A percentile compares a stretch with the other conserved stretches of the same genome.
Conservation (phyloP, 2,113 vertebrate genomes). For the Syngnathoides biaculeatus region DNA sequence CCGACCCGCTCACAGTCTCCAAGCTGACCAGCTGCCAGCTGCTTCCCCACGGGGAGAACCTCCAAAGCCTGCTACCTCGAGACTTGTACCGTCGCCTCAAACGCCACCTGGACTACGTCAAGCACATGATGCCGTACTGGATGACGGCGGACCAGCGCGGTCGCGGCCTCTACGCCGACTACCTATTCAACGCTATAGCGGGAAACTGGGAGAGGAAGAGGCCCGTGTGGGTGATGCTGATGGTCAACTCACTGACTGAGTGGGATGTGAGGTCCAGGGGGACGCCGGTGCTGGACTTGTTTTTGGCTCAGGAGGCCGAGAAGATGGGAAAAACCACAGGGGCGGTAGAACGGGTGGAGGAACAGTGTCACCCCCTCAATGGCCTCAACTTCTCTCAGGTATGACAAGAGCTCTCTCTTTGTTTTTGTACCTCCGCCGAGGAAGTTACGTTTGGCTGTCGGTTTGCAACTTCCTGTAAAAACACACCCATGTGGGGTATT, state of each 20-base stretch:
- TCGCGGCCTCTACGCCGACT: conserved; percentile 91
- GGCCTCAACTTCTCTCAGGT: conserved; percentile 98
- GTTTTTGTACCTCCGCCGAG: neutral
- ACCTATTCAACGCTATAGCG: conserved; percentile 94
- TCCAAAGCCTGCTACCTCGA: conserved; percentile 87
- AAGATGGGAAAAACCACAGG: conserved; percentile 87
- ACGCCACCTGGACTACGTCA: conserved; percentile 95
- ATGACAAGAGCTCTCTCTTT: conserved; percentile 20
- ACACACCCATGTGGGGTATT: too few species aligned
- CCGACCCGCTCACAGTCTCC: conserved; percentile 91
- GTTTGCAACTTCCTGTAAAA: neutral
- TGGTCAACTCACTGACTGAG: conserved; percentile 97
- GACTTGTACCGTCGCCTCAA: conserved; percentile 95
- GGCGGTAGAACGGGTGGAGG: conserved; percentile 92
- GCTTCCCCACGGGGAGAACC: conserved; percentile 89
- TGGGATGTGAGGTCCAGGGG: conserved; percentile 90
- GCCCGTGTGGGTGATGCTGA: conserved; percentile 98
- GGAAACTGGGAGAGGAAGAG: conserved; percentile 98
- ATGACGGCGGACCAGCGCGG: conserved; percentile 93
- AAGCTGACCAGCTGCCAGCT: conserved; percentile 94
- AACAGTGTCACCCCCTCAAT: conserved; percentile 94
- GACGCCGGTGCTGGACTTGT: conserved; percentile 90
- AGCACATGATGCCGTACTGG: conserved; percentile 96
- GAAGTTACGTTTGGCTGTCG: neutral
- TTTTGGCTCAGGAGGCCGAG: conserved; percentile 92